Percentiles rank a stretch among this genome's conserved stretches.
These are phyloP conservation scores for Embiotoca jacksoni DNA, from an alignment of 2,113 vertebrate genomes.

Conservation along the genomic window DNA sequence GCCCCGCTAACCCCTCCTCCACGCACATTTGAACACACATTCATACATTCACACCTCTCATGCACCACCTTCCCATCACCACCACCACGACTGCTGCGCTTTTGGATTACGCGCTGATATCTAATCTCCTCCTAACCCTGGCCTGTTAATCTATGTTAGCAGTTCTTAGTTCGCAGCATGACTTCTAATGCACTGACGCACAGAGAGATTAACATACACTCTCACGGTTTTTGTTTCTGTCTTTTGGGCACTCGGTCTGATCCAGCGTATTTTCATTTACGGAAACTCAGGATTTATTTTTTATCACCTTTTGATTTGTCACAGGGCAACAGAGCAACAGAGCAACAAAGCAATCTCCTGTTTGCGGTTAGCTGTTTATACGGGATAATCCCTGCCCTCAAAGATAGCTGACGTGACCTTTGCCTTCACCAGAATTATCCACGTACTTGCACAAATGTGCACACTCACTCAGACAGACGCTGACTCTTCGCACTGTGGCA, in stretches of 20 bases:
- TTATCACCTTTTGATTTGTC: conserved; percentile 1
- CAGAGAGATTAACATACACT: conserved; percentile 14
- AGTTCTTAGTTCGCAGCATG: conserved; percentile 40
- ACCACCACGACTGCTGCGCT: not conserved
- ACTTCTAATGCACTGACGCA: conserved; percentile 35
- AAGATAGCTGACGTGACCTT: conserved; percentile 49
- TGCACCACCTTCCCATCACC: conserved; percentile 29
- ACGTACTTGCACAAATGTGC: conserved; percentile 54
- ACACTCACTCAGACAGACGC: conserved; percentile 34
- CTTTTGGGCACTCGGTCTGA: not conserved
- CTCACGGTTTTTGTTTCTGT: not conserved
- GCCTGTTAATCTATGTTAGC: conserved; percentile 71
- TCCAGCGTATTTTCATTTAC: not conserved
- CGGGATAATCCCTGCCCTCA: conserved; percentile 42
- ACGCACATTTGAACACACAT: not conserved
- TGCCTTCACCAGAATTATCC: conserved; percentile 31
- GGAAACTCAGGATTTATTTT: not conserved
- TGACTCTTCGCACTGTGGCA: conserved; percentile 33
- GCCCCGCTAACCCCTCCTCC: conserved; percentile 12
- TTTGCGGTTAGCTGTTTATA: conserved; percentile 31
- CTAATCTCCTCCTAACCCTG: conserved; percentile 76
- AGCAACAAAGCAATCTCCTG: not conserved
- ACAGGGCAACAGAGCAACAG: not conserved
- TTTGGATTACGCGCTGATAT: conserved; percentile 66
- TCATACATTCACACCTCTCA: conserved; percentile 5